Evolutionary conservation across 2,797 vertebrate species (phyloP), one percentile per base, ranked within the genome.

Genomic region (Gephyroberyx darwinii): DNA sequence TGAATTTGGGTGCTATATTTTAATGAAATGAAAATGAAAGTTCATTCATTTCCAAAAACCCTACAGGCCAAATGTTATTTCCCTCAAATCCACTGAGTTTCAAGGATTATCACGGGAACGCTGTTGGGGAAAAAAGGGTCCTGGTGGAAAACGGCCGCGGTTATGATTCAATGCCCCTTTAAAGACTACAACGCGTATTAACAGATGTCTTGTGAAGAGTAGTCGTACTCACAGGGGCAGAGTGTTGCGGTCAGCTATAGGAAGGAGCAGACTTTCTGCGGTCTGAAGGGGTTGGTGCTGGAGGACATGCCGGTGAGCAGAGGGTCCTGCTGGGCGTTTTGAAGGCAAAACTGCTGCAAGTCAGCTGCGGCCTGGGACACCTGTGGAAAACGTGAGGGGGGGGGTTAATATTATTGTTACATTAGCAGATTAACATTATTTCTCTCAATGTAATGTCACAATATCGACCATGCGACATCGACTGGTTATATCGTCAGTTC

Each of bases 251-350:
- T 6, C 43, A 12, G 33, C 71, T 92, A 92, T 87, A 94, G 85
- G 75, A 94, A 92, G 66, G 90, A 90, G 85, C 93, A 95, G 69
- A 93, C 93, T 75, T 91, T 94, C 74, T 94, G 93, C 39, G 94
- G 93, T 74, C 94, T 89, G 88, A 94, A 94, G 41, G 94, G 94
- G 87, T 94, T 95, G 81, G 81, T 94, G 68, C 88, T 93, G 75
- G 93, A 90, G 12, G 93, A 91, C 84, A 94, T 91, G 65, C 94
- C 93, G 71, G 90, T 92, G 62, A 94, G 93, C 63, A 94, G 91
- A 0, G 93, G 93, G 80, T 95, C 94, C 64, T 93, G 94, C 77
- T 90, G 90, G 77, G 94, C 94, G 82, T 95, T 89, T 84, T 93
- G 92, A 0, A 94, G 88, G 66, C 94, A 95, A 26, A 94, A 95